Base-by-base conservation (phyloP, 1,140 invertebrate genomes). In the Coelopa frigida region DNA sequence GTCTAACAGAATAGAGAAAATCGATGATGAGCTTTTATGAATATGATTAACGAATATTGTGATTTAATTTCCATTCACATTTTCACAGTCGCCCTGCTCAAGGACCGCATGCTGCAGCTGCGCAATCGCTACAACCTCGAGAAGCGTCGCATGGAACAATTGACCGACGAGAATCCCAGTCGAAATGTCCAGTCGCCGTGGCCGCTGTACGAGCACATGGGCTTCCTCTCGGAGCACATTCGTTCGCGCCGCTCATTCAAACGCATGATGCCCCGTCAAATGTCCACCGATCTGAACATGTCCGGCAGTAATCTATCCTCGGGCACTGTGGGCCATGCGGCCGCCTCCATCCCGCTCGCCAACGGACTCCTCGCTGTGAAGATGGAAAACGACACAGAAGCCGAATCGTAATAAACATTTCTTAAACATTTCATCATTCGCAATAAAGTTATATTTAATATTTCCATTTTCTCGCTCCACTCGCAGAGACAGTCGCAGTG, bases 101-200 rank as follows among this genome's bases (percentile, higher is more conserved):
- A 63, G 29, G 67, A 70, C 29, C 66, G 67, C 5, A 69, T 70
- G 56, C 50, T 63, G 5, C 66, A 65, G 14, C 40, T 70, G 8
- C 54, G 67, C 6, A 70, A 70, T 52, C 67, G 67, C 12, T 70
- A 68, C 31, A 70, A 70, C 41, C 57, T 70, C 11, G 67, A 70
- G 36, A 69, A 69, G 38, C 55, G 67, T 5, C 64, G 67, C 3
- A 40, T 69, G 3, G 66, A 69, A 18, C 55, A 35, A 44, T 39
- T 52, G 14, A 29, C 24, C 12, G 45, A 46, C 39, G 56, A 53
- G 15, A 37, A 50, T 43, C 45, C n/a, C 8, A 29, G 46, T 5
- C 38, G 49, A 6, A 46, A 47, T 8, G 40, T 51, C n/a, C 42
- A 44, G 20, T 65, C 63, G 2, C 61, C 61, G 18, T 70, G 67